Percentiles rank a stretch among this genome's conserved stretches.
phyloP scores from a whole-genome alignment of 2,888 invertebrate species.

The Pterobdella sp. region DNA sequence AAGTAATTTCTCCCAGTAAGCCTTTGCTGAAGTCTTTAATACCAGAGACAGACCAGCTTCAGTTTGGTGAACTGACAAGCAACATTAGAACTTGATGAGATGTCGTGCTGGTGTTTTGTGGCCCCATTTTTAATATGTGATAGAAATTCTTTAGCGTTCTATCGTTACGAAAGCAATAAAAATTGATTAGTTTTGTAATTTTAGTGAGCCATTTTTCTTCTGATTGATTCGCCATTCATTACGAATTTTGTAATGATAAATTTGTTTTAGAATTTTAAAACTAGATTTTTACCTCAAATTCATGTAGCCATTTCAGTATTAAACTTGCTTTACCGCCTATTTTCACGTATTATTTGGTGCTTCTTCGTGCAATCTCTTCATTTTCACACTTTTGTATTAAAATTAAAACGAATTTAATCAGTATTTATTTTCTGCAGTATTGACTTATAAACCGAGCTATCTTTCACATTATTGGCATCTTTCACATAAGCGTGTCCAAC shows the following conservation, averaged over 20 bases:
- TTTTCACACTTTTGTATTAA: not conserved
- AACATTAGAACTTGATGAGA: not conserved
- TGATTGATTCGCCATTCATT: not conserved
- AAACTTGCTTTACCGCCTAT: not conserved
- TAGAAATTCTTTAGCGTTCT: not conserved
- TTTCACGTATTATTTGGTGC: not conserved
- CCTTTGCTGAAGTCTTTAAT: no score
- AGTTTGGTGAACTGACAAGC: no score
- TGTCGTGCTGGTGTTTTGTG: not conserved
- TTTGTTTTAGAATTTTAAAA: not conserved
- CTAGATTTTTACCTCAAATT: not conserved
- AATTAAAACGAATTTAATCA: not conserved
- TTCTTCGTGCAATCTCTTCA: not conserved
- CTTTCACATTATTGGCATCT: not conserved
- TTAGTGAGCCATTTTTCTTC: not conserved
- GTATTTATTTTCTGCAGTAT: constrained; percentile 2
- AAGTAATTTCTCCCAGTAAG: no score
- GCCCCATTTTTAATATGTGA: not conserved
- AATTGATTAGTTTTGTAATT: not conserved
- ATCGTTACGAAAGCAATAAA: not conserved
- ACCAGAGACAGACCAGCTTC: no score
- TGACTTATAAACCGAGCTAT: not conserved
- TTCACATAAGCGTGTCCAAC: no score
- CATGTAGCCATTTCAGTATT: not conserved
- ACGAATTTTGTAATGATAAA: not conserved